These are phyloP conservation scores for Pterois miles DNA, from an alignment of 2,797 vertebrate species.

Conservation along the genomic window DNA sequence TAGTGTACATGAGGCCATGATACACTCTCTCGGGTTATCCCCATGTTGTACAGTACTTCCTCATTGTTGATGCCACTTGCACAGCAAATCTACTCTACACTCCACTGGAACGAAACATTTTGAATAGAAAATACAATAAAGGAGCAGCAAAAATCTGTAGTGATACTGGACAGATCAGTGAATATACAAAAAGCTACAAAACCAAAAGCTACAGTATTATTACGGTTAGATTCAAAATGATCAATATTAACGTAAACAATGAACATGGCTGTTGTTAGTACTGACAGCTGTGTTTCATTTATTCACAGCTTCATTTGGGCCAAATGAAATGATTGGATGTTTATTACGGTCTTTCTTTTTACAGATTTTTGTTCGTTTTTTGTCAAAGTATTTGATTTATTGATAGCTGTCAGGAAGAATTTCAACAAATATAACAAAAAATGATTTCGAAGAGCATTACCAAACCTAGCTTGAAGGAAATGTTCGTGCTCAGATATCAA, in stretches of 20 bases:
- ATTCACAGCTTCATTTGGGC: too few relatives aligned
- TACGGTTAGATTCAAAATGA: not conserved
- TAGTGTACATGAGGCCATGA: not conserved
- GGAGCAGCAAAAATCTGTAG: not conserved
- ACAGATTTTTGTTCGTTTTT: too few relatives aligned
- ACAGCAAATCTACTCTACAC: not conserved
- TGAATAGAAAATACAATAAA: slow-evolving; percentile 3
- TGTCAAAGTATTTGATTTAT: too few relatives aligned
- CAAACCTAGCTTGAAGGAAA: not conserved
- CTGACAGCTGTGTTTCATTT: too few relatives aligned
- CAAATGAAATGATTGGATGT: too few relatives aligned
- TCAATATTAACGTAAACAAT: too few relatives aligned
- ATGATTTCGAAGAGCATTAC: too few relatives aligned
- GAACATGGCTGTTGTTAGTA: too few relatives aligned
- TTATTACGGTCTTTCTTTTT: too few relatives aligned
- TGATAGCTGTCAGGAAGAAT: too few relatives aligned
- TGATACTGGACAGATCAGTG: not conserved
- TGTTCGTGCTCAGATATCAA: not conserved
- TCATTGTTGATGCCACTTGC: not conserved
- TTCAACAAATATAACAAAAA: too few relatives aligned
- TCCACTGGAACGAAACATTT: not conserved
- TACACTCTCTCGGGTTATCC: slow-evolving; percentile 24
- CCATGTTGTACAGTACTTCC: slow-evolving; percentile 38
- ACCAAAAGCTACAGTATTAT: not conserved
- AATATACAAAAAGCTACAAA: not conserved